Percentiles rank a stretch among this genome's conserved stretches.
Evolutionary conservation across 2,113 vertebrate species (phyloP).

Genomic region (Scytalopus superciliaris): DNA sequence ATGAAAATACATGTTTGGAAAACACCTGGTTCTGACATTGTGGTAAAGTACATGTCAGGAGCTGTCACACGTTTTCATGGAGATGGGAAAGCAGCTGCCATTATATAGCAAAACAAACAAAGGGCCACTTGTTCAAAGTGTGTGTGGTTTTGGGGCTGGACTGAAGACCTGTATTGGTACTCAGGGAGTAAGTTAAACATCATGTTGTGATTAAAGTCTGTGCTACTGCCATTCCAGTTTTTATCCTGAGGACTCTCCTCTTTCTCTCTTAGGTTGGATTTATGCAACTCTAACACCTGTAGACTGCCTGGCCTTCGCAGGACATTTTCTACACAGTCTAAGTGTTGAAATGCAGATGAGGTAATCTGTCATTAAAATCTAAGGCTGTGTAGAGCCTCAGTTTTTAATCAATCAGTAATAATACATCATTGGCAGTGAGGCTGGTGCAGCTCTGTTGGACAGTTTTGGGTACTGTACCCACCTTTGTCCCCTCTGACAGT

Average conservation of each 20-base stretch:
- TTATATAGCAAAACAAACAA: not conserved
- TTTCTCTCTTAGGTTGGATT: conserved; percentile 87
- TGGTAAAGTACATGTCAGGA: not conserved
- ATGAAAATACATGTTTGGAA: not conserved
- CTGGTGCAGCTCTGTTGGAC: not conserved
- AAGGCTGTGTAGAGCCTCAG: not conserved
- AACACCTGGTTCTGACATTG: not conserved
- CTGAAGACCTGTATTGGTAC: not conserved
- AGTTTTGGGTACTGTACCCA: not conserved
- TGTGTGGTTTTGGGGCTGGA: not conserved
- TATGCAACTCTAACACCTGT: conserved; percentile 96
- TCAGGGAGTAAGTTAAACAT: not conserved
- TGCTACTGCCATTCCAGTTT: not conserved
- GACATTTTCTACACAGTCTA: conserved; percentile 95
- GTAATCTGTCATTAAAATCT: conserved; percentile 58
- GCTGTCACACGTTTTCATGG: not conserved
- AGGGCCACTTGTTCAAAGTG: not conserved
- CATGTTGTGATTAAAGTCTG: not conserved
- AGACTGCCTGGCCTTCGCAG: conserved; percentile 94
- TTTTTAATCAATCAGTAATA: not conserved
- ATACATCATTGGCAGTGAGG: not conserved
- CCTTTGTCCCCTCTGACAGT: rapidly evolving
- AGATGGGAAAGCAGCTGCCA: not conserved
- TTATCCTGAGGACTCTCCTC: not conserved
- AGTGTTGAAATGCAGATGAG: conserved; percentile 99